Base-by-base conservation (phyloP, 2,888 invertebrate genomes). In the Homarus gammarus region DNA sequence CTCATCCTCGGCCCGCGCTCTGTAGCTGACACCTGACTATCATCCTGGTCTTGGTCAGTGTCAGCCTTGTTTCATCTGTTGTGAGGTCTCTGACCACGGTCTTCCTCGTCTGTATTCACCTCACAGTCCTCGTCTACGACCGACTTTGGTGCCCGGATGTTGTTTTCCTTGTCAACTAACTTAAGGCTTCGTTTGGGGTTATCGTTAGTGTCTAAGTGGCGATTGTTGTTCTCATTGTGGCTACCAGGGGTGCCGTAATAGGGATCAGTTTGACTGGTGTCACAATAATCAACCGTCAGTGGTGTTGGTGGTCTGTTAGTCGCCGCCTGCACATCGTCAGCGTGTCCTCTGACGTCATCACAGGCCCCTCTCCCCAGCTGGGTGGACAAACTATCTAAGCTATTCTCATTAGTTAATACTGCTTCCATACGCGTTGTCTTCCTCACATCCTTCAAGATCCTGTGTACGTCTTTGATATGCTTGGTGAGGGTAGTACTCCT, bases 331-430 rank as follows among this genome's bases (percentile, higher is more conserved):
- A 6, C 31, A 64, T 6, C 27, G 64, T 56, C 56, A 56, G 5
- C 56, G 22, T 27, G n/a, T 27, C 8, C 27, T 64, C 12, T 64
- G 27, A 6, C 78, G 33, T 56, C 78, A 3, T 51, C 56, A 12
- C 36, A 31, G 27, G 18, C 27, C 12, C 33, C 56, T 49, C 10
- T 78, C 10, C 78, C 78, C 31, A 78, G 22, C 2, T 33, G 51
- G 12, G 56, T 33, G 33, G 78, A 78, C 31, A 82, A 40, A 40
- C 68, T 68, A 68, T 82, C 82, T 3, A 82, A 31, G 27, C 64
- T 82, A 33, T 82, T 82, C 64, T 82, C 68, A 40, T 82, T 82
- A 22, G 82, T 70, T 27, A 82, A 31, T n/a, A 82, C 68, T 5
- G 82, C 68, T 27, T 27, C 64, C 18, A 82, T 61, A n/a, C 82